Evolutionary conservation across 53 echinoderm and acorn worm genomes (phyloP).

Genomic region (Paracentrotus lividus): DNA sequence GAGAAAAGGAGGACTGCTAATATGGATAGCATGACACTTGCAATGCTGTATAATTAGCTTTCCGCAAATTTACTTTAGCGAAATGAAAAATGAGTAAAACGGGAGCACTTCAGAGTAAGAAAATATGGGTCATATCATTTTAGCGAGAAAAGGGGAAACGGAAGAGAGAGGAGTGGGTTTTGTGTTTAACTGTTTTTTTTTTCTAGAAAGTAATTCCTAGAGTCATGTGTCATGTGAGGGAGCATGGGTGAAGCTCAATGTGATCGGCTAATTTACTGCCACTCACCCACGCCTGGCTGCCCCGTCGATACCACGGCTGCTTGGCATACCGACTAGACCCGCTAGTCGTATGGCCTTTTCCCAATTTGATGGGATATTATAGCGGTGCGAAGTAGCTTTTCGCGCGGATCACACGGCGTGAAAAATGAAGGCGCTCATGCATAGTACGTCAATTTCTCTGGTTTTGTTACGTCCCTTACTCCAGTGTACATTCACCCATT

Average conservation of each 20-base stretch:
- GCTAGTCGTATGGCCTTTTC: slow-evolving; percentile 11
- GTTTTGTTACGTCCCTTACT: slow-evolving; percentile 47
- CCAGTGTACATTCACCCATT: slow-evolving; percentile 8
- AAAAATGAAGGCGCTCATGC: slow-evolving; percentile 65
- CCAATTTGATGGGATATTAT: slow-evolving; percentile 43
- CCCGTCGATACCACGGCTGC: slow-evolving; percentile 29
- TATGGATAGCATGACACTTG: not conserved
- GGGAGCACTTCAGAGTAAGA: not conserved
- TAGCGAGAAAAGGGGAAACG: not conserved
- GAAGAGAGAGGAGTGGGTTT: slow-evolving; percentile 24
- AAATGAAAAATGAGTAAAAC: slow-evolving; percentile 40
- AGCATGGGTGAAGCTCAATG: not conserved
- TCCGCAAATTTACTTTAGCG: slow-evolving; percentile 62
- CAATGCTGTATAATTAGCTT: slow-evolving; percentile 52
- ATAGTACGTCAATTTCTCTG: slow-evolving; percentile 52
- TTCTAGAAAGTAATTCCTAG: not conserved
- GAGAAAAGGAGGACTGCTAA: not conserved
- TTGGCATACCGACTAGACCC: not conserved
- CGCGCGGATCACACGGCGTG: slow-evolving; percentile 63
- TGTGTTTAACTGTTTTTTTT: slow-evolving; percentile 28
- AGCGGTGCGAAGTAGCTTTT: slow-evolving; percentile 50
- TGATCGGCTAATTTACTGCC: slow-evolving; percentile 68
- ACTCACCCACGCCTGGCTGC: slow-evolving; percentile 67
- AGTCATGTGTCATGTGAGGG: slow-evolving; percentile 18
- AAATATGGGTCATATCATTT: slow-evolving; percentile 16